These are phyloP conservation scores for Phylloscopus whistleri DNA, from an alignment of 2,113 vertebrate genomes.

Conservation along the genomic window DNA sequence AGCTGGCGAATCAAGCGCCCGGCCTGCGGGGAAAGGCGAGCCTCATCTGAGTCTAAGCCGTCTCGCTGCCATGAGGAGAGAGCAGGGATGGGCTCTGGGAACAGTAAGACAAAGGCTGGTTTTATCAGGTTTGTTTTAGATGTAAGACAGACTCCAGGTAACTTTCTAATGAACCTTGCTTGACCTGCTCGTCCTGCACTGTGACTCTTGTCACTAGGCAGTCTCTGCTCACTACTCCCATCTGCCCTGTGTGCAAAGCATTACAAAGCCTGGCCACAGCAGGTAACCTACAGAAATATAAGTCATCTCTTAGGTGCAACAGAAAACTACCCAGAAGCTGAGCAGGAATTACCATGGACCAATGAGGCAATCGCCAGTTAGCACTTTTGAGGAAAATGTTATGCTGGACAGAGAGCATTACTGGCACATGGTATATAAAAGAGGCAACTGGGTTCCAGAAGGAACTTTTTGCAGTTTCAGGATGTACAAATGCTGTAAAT, in stretches of 20 bases:
- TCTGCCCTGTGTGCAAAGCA: neutral
- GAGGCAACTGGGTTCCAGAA: neutral
- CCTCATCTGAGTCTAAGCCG: slow-evolving; percentile 83
- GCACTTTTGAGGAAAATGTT: neutral
- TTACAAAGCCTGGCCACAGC: neutral
- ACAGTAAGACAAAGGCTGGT: slow-evolving; percentile 7
- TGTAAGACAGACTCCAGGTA: neutral
- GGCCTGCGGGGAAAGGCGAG: slow-evolving; percentile 85
- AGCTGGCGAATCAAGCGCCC: slow-evolving; percentile 89
- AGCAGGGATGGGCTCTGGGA: slow-evolving; percentile 85
- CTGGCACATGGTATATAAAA: neutral
- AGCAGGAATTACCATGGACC: neutral
- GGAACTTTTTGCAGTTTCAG: neutral
- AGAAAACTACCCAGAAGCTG: neutral
- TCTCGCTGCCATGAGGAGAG: slow-evolving; percentile 86
- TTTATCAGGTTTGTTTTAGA: slow-evolving; percentile 9
- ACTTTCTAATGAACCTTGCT: neutral
- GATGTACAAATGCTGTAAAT: neutral
- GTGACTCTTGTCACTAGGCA: neutral
- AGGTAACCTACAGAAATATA: neutral
- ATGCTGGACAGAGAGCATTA: neutral
- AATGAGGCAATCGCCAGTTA: neutral
- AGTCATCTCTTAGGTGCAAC: neutral
- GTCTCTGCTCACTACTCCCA: neutral
- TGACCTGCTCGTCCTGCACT: accelerated